Evolutionary conservation across 2,113 vertebrate genomes (phyloP).

Genomic region (Phrynosoma platyrhinos): DNA sequence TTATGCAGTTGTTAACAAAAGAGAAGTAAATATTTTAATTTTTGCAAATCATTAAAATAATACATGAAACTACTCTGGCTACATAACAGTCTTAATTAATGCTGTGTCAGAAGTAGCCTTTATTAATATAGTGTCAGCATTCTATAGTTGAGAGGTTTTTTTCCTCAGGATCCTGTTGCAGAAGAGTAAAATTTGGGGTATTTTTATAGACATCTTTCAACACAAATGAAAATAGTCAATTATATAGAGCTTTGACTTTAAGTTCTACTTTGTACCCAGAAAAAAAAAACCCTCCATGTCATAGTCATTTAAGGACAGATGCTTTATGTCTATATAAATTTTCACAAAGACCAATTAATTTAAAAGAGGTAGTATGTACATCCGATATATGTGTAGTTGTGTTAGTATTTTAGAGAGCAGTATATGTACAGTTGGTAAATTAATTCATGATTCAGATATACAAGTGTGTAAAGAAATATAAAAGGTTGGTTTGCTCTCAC

Average conservation of each 20-base stretch:
- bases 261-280: background rate
- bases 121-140: constrained; percentile 4
- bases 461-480: background rate
- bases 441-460: constrained; percentile 18
- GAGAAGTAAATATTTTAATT: constrained; percentile 45
- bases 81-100: background rate
- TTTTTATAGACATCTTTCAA: constrained; percentile 39
- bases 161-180: constrained; percentile 10
- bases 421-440: background rate
- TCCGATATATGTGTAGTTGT: background rate
- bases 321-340: background rate
- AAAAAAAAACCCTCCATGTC: background rate
- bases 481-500: background rate
- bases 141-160: background rate
- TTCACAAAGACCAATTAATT: constrained; percentile 4
- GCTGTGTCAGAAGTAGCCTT: background rate
- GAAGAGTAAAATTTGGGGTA: background rate
- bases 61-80: constrained; percentile 32
- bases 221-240: background rate
- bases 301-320: background rate
- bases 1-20: background rate
- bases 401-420: background rate
- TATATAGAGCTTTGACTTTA: background rate
- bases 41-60: constrained; percentile 1
- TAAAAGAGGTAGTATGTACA: background rate